Evolutionary conservation across 2,797 vertebrate species (phyloP), one percentile per base, ranked within the genome.

Genomic region (Octomys mimax): DNA sequence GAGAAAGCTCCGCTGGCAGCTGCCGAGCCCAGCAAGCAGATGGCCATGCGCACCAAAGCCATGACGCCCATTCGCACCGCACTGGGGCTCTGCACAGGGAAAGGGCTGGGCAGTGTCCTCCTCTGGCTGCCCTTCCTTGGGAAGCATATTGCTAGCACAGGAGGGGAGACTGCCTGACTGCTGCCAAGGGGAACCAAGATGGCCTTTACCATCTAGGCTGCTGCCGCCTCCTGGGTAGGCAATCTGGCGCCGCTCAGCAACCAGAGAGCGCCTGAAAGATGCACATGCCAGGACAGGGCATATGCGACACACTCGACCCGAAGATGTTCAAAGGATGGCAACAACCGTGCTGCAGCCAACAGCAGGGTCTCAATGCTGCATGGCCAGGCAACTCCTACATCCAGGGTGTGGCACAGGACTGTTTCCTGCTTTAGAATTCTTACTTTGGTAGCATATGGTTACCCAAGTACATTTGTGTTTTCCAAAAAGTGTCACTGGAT

Each of bases 191-290:
- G n/a, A 89, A 54, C 36, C 59, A 78, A 94, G 52, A 92, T 93
- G 95, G 88, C 95, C 96, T 98, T 97, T 97, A 79, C 92, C 96
- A 97, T 95, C 93, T 92, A 96, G 97, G 97, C 93, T 96, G 89
- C 71, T 16, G 33, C 85, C 61, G 86, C 79, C 91, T 96, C 97
- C 95, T n/a, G 92, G 83, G 75, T 7, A 62, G 93, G 36, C 97
- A 97, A 92, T 97, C 96, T 97, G 97, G 91, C 82, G 77, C 64
- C 85, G 81, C 81, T 92, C 90, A 93, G 70, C 86, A 80, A 96
- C 57, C 71, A 77, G 73, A 75, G 66, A 86, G 33, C 28, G 64
- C 54, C 87, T 89, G 89, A 81, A 80, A 90, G 61, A 75, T 21
- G 28, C 33, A n/a, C 64, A 6, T 85, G 39, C 80, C 21, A 52